phyloP scores from a whole-genome alignment of 2,797 vertebrate species.

The Sebastes diploproa region DNA sequence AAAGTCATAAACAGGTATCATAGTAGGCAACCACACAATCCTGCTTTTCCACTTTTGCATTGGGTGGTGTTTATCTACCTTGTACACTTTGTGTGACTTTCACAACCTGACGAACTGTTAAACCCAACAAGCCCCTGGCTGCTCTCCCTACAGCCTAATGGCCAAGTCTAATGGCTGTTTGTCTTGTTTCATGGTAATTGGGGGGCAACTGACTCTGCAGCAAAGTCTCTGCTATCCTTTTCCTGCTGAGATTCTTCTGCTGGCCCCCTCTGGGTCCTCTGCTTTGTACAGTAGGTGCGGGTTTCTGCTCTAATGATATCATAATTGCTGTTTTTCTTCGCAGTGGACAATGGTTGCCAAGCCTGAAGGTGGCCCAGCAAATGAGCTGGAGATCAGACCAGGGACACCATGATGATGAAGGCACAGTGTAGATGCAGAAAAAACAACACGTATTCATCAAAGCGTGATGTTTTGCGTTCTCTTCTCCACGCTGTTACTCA shows the following conservation, averaged over 20 bases:
- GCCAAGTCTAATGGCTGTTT: slow-evolving; percentile 69
- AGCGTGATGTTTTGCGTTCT: not conserved
- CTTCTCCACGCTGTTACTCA: not conserved
- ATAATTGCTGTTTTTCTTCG: slow-evolving; percentile 69
- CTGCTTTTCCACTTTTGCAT: slow-evolving; percentile 4
- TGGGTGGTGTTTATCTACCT: slow-evolving; percentile 40
- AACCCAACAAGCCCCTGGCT: slow-evolving; percentile 58
- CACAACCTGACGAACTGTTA: slow-evolving; percentile 62
- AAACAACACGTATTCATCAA: slow-evolving; percentile 43
- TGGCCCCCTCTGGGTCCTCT: slow-evolving; percentile 51
- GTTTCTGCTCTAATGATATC: slow-evolving; percentile 74
- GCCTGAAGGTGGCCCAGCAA: slow-evolving; percentile 58
- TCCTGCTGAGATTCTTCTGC: slow-evolving; percentile 50
- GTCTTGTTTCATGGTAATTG: slow-evolving; percentile 80
- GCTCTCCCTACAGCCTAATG: slow-evolving; percentile 70
- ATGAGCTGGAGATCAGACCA: slow-evolving; percentile 71
- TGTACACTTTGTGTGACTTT: slow-evolving; percentile 60
- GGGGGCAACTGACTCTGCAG: slow-evolving; percentile 58
- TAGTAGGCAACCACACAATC: not conserved
- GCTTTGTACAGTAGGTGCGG: slow-evolving; percentile 54
- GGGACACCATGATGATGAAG: slow-evolving; percentile 45
- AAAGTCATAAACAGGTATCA: slow-evolving; percentile 7
- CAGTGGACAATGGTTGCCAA: slow-evolving; percentile 56
- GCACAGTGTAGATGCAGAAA: slow-evolving; percentile 12
- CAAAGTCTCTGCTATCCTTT: slow-evolving; percentile 45